Evolutionary conservation across 2,113 vertebrate species (phyloP).

Genomic region (Mellivora capensis): DNA sequence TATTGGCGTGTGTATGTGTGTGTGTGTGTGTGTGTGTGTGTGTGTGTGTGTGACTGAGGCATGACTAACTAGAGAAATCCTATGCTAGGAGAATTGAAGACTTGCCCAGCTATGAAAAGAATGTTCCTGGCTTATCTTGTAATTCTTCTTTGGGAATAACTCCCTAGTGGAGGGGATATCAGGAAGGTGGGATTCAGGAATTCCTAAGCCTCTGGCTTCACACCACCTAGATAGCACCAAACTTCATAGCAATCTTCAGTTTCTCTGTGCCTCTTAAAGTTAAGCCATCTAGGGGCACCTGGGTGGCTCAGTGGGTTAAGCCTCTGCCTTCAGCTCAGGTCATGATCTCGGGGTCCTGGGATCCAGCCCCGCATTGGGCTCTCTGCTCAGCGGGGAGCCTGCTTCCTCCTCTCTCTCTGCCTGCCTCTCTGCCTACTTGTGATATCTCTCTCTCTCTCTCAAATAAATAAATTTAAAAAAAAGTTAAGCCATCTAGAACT

Average conservation of each 20-base stretch:
- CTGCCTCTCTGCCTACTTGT: too few relatives aligned
- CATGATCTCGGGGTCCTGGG: too few relatives aligned
- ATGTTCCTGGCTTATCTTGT: not conserved
- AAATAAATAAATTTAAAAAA: too few relatives aligned
- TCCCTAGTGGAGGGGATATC: not conserved
- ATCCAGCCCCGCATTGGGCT: too few relatives aligned
- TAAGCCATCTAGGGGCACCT: too few relatives aligned
- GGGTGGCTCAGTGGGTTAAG: too few relatives aligned
- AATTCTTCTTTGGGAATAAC: not conserved
- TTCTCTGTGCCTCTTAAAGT: not conserved
- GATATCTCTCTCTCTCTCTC: too few relatives aligned
- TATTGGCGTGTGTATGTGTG: fast-evolving
- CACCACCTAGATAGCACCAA: not conserved
- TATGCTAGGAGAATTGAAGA: not conserved
- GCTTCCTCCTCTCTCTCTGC: too few relatives aligned
- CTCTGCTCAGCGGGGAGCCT: too few relatives aligned
- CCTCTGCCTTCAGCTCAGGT: too few relatives aligned
- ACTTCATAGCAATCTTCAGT: not conserved
- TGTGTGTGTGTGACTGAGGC: not conserved
- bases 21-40: not conserved
- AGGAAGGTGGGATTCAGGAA: not conserved
- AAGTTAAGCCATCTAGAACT: not conserved
- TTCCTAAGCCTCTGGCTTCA: not conserved
- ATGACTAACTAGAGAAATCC: not conserved
- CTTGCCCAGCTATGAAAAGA: not conserved